Base-by-base conservation (phyloP, 2,888 invertebrate genomes). In the Stenotaenia linearis region DNA sequence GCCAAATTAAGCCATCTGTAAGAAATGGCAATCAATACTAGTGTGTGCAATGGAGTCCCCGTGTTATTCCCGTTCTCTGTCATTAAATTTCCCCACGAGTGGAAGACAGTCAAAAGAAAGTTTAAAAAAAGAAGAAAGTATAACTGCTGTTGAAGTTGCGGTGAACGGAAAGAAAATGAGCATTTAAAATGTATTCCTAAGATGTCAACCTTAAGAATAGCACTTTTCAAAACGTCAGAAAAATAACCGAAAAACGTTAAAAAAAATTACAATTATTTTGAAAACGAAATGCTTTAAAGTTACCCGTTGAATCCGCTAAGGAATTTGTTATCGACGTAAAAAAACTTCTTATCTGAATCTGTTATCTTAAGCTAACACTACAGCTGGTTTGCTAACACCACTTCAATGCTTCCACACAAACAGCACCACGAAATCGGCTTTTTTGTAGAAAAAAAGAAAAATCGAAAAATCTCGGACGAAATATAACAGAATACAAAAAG, bases 1-100 rank as follows among this genome's bases (percentile, higher is more conserved):
- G 25, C 69, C 69, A 69, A 69, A 69, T 69, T 69, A 69, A 69
- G 69, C 69, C 69, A 69, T 69, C 69, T 69, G 69, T 69, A 69
- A 69, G 69, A 69, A 69, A 69, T 69, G 69, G 69, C 69, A 69
- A 69, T 69, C 69, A 69, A 69, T 69, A 69, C 69, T 69, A 25
- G 69, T 69, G 45, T 45, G 69, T 69, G 69, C 69, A 69, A 69
- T 69, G 69, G 69, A 69, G 69, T 69, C 69, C 69, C 56, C 69
- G 25, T 69, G 69, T 69, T 69, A 69, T 69, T 69, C 69, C 69
- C 69, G 69, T 69, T 69, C 69, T 69, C 69, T 25, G 69, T 69
- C 69, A 69, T 69, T 69, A 69, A 69, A 69, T 69, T 69, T 28
- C 69, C 69, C 69, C 23, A 69, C 69, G 69, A 69, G 69, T 69